Percentiles rank a stretch among this genome's conserved stretches.
phyloP scores from a whole-genome alignment of 2,797 vertebrate genomes.

The Mormyrus hasselquistii region DNA sequence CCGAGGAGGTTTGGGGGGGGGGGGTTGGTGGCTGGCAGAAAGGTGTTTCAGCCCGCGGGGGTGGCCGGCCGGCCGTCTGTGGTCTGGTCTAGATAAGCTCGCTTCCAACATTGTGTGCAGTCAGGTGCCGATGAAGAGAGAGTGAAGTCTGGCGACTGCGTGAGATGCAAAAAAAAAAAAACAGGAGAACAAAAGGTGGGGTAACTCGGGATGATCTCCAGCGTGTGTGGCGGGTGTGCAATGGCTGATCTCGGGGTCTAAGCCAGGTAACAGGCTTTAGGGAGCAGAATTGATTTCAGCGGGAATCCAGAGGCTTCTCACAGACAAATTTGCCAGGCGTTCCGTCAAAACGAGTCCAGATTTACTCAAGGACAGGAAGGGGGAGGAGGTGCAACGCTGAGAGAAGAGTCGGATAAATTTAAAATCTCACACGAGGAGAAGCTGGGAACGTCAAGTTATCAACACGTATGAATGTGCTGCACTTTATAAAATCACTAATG shows the following conservation, averaged over 20 bases:
- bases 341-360: conserved; percentile 1
- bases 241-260: not conserved
- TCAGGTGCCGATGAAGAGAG: not conserved
- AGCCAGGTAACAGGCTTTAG: conserved; percentile 12
- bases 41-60: not conserved
- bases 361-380: not conserved
- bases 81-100: not conserved
- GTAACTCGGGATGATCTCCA: not conserved
- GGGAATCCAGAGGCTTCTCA: not conserved
- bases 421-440: not conserved
- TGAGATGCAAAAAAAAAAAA: not conserved
- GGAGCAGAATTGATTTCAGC: conserved; percentile 2
- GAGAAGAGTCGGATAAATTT: not conserved
- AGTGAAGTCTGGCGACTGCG: not conserved
- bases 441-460: not conserved
- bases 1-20: not conserved
- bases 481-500: not conserved
- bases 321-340: not conserved
- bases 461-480: not conserved
- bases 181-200: not conserved
- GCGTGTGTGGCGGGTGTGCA: not conserved
- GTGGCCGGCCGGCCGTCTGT: not conserved
- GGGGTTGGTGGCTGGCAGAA: not conserved
- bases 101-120: not conserved
- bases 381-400: not conserved